Base-by-base conservation (phyloP, 2,113 vertebrate species). In the Amia ocellicauda region DNA sequence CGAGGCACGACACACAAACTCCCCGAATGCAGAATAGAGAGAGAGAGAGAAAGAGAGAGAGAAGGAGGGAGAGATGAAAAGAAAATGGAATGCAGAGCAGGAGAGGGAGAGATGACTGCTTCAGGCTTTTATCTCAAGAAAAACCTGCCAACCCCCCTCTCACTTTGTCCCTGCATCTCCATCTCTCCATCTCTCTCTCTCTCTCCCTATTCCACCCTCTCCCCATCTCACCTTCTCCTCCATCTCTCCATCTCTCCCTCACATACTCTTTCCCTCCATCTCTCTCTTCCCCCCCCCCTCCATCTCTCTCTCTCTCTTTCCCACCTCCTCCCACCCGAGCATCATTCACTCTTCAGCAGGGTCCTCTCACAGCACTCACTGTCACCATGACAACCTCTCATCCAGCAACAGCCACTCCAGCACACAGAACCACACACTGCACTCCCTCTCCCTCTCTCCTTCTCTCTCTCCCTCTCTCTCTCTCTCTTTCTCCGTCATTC, bases 361-460 rank as follows among this genome's bases (percentile, higher is more conserved):
- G 80, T 82, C 80, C 75, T 75, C 80, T 77, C 76, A 74, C 78
- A 81, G 81, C 78, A 75, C 83, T 82, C 74, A 74, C 75, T 83
- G 89, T 90, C 89, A 76, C 88, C 85, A 86, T 87, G 83, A 87
- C 85, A 89, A 91, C 89, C 83, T 74, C 80, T 85, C 81, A 83
- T 86, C 83, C 79, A 83, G 80, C 83, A 80, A 73, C 70, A 74
- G 76, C 72, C 24, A 62, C 70, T 80, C 75, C 77, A 75, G 73
- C 77, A 77, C 72, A 64, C 71, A 64, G 64, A 69, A 71, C 69
- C 67, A 61, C 49, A 51, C 49, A 3, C 49, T 19, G 7, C 61
- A 51, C 74, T 22, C 73, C 58, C 60, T 61, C 67, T 43, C 54
- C n/a, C 11, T 36, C 31, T 36, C 5, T 36, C 31, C 31, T 36